Conservation (phyloP, 2,888 invertebrate species). For the Ischnura elegans region DNA sequence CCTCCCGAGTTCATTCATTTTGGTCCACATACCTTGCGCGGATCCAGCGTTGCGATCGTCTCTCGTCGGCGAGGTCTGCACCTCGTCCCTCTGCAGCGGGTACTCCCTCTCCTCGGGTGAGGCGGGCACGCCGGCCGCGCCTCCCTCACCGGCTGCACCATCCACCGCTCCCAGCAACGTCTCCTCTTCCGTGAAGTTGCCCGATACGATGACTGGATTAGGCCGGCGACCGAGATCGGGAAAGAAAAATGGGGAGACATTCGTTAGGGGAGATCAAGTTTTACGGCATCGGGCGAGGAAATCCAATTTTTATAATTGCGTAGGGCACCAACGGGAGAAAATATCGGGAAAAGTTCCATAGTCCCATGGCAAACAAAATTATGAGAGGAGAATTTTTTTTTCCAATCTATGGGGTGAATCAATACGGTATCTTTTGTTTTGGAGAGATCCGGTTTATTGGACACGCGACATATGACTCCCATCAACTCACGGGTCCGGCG, state of each 20-base stretch:
- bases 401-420: neutral
- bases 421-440: neutral
- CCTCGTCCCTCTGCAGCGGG: slow-evolving; percentile 85
- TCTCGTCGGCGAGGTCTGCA: slow-evolving; percentile 81
- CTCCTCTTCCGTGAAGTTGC: slow-evolving; percentile 84
- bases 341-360: neutral
- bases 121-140: slow-evolving; percentile 76
- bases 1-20: no score
- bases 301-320: slow-evolving; percentile 21
- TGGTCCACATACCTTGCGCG: slow-evolving; percentile 35
- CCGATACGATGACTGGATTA: slow-evolving; percentile 80
- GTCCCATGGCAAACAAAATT: neutral
- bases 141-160: slow-evolving; percentile 74
- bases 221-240: neutral
- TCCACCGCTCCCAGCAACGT: slow-evolving; percentile 53
- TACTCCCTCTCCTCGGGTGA: slow-evolving; percentile 80
- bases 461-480: neutral
- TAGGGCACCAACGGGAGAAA: neutral
- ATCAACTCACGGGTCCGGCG: neutral
- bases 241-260: neutral
- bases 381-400: neutral
- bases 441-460: neutral
- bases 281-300: neutral
- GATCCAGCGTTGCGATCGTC: slow-evolving; percentile 77
- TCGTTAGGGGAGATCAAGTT: slow-evolving; percentile 17